These are phyloP conservation scores for Gadus chalcogrammus DNA, from an alignment of 2,113 vertebrate species.

Conservation along the genomic window DNA sequence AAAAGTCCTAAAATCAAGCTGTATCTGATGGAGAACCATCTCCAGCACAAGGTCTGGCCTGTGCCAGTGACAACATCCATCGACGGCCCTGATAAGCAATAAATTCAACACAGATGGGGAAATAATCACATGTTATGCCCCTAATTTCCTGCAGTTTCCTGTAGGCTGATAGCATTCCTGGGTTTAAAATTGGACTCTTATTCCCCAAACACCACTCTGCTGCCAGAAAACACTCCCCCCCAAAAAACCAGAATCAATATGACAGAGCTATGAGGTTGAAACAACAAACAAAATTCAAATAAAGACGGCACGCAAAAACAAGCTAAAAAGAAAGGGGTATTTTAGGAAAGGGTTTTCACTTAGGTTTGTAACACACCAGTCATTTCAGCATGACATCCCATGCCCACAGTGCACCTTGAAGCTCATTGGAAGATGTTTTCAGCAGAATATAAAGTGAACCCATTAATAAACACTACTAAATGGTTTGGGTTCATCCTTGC, in stretches of 20 bases:
- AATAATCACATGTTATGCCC: slow-evolving; percentile 55
- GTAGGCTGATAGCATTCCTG: slow-evolving; percentile 45
- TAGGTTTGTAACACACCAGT: too few relatives aligned
- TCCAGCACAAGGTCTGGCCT: slow-evolving; percentile 44
- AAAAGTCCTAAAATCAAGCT: slow-evolving; percentile 67
- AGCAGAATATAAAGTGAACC: too few relatives aligned
- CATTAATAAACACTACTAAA: too few relatives aligned
- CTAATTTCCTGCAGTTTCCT: slow-evolving; percentile 61
- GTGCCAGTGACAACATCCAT: slow-evolving; percentile 43
- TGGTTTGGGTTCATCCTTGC: too few relatives aligned
- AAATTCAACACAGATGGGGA: slow-evolving; percentile 69
- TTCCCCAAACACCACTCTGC: background rate
- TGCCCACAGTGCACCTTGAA: too few relatives aligned
- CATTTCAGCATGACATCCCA: too few relatives aligned
- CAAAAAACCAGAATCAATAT: background rate
- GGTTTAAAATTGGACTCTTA: slow-evolving; percentile 26
- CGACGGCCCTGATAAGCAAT: slow-evolving; percentile 52
- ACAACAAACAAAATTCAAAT: too few relatives aligned
- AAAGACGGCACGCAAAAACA: too few relatives aligned
- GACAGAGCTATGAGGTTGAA: background rate
- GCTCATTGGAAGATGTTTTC: too few relatives aligned
- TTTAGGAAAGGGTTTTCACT: too few relatives aligned
- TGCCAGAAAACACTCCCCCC: too few relatives aligned
- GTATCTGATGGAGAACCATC: slow-evolving; percentile 62
- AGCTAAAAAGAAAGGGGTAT: too few relatives aligned